Base-by-base conservation (phyloP, 1,140 invertebrate species). In the Oryzaephilus surinamensis region DNA sequence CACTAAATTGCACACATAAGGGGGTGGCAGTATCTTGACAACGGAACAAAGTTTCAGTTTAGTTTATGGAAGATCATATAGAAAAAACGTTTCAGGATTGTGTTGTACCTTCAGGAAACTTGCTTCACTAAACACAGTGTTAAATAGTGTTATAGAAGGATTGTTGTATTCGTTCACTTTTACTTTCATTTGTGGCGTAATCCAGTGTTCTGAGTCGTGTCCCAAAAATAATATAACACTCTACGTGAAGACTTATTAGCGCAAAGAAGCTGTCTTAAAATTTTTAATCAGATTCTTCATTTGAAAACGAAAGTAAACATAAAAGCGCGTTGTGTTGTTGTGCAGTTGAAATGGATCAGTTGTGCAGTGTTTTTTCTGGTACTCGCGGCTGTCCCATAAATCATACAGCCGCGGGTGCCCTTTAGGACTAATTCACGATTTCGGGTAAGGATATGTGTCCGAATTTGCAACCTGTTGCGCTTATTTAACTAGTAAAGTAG, bases 181-280 rank as follows among this genome's bases (percentile, higher is more conserved):
- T 61, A 61, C 58, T 61, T 61, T 60, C 58, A 61, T 61, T 58
- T 59, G 56, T 60, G 56, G 51, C 52, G 56, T 53, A 60, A 58
- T 48, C 39, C 40, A 37, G 47, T 48, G 48, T 50, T 45, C 46
- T 54, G 52, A 57, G 48, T 52, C 48, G 54, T 55, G 52, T 42
- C 56, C 55, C 54, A 55, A 57, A 58, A 56, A 58, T 56, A 60
- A 48, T n/a, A 46, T 51, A 51, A 32, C 57, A 58, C 51, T 57
- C 52, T 35, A 54, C 40, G 47, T 42, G 41, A 48, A 53, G 46
- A 41, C 52, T 46, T 32, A 43, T 43, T 26, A 51, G 42, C 38
- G 45, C 49, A 38, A 50, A 24, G 41, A 33, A 13, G 34, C 36
- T 28, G 34, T 14, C 15, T n/a, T n/a, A n/a, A n/a, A n/a, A n/a